Base-by-base conservation (phyloP, 2,113 vertebrate species). In the Eretmochelys imbricata region DNA sequence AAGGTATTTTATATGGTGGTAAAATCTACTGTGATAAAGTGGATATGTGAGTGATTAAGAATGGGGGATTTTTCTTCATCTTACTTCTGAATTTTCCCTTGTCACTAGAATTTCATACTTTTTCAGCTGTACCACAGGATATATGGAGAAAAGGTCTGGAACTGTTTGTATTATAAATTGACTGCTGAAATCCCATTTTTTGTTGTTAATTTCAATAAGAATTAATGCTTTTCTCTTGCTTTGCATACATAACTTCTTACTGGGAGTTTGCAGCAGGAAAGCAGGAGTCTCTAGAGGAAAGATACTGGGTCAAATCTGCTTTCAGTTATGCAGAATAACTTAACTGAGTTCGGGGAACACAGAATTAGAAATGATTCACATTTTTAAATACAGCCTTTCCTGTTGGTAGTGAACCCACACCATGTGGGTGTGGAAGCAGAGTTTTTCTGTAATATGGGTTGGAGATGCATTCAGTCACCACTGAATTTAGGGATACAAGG, bases 71-170 rank as follows among this genome's bases (percentile, higher is more conserved):
- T 75, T 96, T 91, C 46, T 94, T n/a, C 50, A 53, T 3, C 90
- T 87, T 89, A 35, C 9, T 57, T 84, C 53, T 92, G 87, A 29
- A 80, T 85, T 94, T 89, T 93, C 65, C 24, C 22, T 89, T 93
- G 94, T 95, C 49, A 87, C 86, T 95, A 84, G 72, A 92, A 88
- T 88, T 87, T 87, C 85, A 86, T 92, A 93, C 93, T 91, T 50
- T 42, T 93, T 82, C 55, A 85, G 42, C 65, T 92, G 22, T 38
- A 38, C 35, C n/a, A 38, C 9, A 4, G 65, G 9, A 1, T 10
- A 38, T 38, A 72, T 19, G n/a, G 65, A 38, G 17, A 10, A 72
- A 72, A 72, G n/a, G n/a, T 65, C 31, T 42, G 72, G 69, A 91
- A 84, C 53, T n/a, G 42, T 38, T 8, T 22, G 42, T 78, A 78